phyloP scores from a whole-genome alignment of 2,888 invertebrate genomes.

The Pinctada fucata region DNA sequence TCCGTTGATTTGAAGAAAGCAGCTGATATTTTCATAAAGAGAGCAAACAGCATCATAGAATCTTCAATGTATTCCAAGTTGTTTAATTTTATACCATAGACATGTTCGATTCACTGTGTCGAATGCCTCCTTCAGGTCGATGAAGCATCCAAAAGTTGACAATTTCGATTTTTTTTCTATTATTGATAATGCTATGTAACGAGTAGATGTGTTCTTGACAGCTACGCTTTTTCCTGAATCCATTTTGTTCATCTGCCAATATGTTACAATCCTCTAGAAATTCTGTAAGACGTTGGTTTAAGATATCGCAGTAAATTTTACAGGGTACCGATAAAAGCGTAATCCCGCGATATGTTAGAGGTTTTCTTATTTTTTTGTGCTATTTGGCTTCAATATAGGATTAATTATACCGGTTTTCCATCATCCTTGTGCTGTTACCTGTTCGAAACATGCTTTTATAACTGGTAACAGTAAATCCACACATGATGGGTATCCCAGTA shows the following conservation, averaged over 20 bases:
- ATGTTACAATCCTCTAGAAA: slow-evolving; percentile 19
- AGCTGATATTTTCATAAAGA: too few relatives aligned
- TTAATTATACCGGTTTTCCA: too few relatives aligned
- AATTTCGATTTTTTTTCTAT: slow-evolving; percentile 12
- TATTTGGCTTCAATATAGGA: too few relatives aligned
- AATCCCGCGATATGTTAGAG: too few relatives aligned
- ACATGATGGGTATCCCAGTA: too few relatives aligned
- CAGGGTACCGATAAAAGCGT: too few relatives aligned
- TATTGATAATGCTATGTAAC: slow-evolving; percentile 21
- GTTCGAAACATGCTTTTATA: too few relatives aligned
- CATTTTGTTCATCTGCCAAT: slow-evolving; percentile 33
- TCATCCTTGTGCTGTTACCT: too few relatives aligned
- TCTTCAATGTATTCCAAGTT: neutral
- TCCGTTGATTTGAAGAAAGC: too few relatives aligned
- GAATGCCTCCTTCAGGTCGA: slow-evolving; percentile 33
- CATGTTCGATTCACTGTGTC: slow-evolving; percentile 31
- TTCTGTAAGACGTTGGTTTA: slow-evolving; percentile 13
- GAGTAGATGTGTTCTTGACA: slow-evolving; percentile 31
- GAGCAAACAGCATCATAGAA: too few relatives aligned
- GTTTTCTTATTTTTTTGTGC: too few relatives aligned
- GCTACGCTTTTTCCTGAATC: slow-evolving; percentile 25
- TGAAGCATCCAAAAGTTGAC: slow-evolving; percentile 34
- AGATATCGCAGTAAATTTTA: slow-evolving; percentile 21
- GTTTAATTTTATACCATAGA: slow-evolving; percentile 23
- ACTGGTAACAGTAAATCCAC: too few relatives aligned